Percentiles rank a stretch among this genome's conserved stretches.
Evolutionary conservation across 1,140 invertebrate genomes (phyloP).

Genomic region (Sycobia sp.): DNA sequence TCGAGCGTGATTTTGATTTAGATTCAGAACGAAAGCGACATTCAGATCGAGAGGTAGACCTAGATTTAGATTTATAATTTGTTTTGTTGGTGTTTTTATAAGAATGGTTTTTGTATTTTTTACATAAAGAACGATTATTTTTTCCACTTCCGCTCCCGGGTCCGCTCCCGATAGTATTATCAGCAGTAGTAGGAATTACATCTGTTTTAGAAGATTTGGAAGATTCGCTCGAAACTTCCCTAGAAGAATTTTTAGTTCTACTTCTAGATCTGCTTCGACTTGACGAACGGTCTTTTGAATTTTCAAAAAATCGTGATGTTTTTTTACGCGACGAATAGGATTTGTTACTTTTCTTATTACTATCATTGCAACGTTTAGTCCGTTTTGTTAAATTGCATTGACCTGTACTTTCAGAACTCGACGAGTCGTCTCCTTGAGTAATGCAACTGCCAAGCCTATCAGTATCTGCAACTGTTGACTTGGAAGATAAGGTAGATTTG

Average conservation of each 20-base stretch:
- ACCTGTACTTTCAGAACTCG: constrained; percentile 38
- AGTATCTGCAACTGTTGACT: constrained; percentile 10
- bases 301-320: constrained; percentile 40
- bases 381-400: constrained; percentile 16
- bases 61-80: constrained; percentile 41
- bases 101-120: constrained; percentile 15
- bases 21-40: constrained; percentile 7
- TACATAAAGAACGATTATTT: neutral
- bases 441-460: constrained; percentile 4
- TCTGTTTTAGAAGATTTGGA: constrained; percentile 17
- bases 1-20: constrained; percentile 41
- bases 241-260: constrained; percentile 39
- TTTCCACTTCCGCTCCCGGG: neutral
- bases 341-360: constrained; percentile 38
- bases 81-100: constrained; percentile 9
- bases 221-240: constrained; percentile 48
- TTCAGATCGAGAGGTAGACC: constrained; percentile 40
- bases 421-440: constrained; percentile 6
- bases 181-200: neutral
- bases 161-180: neutral
- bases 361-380: neutral
- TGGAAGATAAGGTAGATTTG: constrained; percentile 38
- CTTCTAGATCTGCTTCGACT: constrained; percentile 51
- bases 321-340: constrained; percentile 36
- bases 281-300: constrained; percentile 41